Percentiles rank a stretch among this genome's conserved stretches.
Evolutionary conservation across 2,113 vertebrate species (phyloP).

Genomic region (Puffinus mauretanicus): DNA sequence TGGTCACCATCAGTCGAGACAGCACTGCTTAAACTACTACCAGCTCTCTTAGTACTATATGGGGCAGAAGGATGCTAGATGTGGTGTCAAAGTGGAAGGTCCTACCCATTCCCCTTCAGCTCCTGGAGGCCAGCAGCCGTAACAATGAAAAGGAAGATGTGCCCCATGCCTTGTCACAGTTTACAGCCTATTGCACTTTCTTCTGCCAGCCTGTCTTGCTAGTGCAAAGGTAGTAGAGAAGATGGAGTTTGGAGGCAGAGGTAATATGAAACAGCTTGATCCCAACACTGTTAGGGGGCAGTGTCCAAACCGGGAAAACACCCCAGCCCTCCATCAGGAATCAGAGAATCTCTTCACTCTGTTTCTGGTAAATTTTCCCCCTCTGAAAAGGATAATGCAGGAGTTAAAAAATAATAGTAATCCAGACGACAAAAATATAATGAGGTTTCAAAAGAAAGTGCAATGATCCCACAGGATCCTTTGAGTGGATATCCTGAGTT

Average conservation of each 20-base stretch:
- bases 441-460: background rate
- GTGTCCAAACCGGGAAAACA: background rate
- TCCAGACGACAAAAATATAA: background rate
- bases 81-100: background rate
- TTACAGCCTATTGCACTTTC: background rate
- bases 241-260: background rate
- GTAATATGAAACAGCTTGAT: background rate
- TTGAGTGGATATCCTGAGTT: background rate
- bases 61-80: background rate
- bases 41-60: background rate
- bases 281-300: too few relatives aligned
- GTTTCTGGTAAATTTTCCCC: background rate
- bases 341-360: background rate
- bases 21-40: background rate
- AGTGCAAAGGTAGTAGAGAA: background rate
- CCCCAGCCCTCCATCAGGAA: background rate
- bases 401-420: background rate
- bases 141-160: background rate
- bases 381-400: background rate
- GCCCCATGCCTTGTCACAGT: background rate
- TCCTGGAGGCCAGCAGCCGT: background rate
- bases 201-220: background rate
- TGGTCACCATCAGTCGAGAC: background rate
- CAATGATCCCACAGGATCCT: background rate
- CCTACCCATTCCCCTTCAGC: background rate